phyloP scores from a whole-genome alignment of 2,113 vertebrate genomes.

The Podocnemis expansa region DNA sequence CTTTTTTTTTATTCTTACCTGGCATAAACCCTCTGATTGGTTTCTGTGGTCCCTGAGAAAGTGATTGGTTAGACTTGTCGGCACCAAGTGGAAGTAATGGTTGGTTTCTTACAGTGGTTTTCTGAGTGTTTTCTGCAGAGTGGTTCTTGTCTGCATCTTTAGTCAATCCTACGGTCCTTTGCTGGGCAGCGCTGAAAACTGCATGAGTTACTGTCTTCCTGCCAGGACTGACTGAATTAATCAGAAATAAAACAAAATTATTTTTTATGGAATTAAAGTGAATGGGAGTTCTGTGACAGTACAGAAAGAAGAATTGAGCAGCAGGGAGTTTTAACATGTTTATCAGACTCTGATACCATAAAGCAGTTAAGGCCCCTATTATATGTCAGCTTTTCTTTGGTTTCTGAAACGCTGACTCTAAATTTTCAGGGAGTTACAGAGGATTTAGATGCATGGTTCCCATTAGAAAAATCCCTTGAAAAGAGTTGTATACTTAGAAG shows the following conservation, averaged over 20 bases:
- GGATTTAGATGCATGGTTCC: not conserved
- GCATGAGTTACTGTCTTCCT: constrained; percentile 80
- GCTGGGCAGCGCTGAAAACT: constrained; percentile 44
- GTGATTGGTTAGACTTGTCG: constrained; percentile 68
- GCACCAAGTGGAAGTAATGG: constrained; percentile 37
- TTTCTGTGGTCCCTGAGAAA: constrained; percentile 67
- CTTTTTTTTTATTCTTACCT: constrained; percentile 72
- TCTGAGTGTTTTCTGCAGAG: constrained; percentile 67
- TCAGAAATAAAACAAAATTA: not conserved
- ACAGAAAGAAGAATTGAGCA: not conserved
- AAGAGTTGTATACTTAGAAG: not conserved
- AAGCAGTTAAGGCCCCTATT: not conserved
- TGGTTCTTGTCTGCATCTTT: constrained; percentile 36
- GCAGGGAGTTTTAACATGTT: not conserved
- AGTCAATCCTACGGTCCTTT: constrained; percentile 38
- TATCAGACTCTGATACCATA: not conserved
- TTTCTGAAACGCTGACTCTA: not conserved
- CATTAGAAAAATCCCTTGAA: not conserved
- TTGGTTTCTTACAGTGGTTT: constrained; percentile 60
- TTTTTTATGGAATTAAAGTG: not conserved
- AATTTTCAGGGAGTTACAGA: not conserved
- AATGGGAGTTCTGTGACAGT: not conserved
- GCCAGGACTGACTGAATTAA: constrained; percentile 80
- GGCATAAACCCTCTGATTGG: constrained; percentile 65
- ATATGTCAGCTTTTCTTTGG: not conserved